These are phyloP conservation scores for Ondatra zibethicus DNA, from an alignment of 2,113 vertebrate genomes.

Conservation along the genomic window DNA sequence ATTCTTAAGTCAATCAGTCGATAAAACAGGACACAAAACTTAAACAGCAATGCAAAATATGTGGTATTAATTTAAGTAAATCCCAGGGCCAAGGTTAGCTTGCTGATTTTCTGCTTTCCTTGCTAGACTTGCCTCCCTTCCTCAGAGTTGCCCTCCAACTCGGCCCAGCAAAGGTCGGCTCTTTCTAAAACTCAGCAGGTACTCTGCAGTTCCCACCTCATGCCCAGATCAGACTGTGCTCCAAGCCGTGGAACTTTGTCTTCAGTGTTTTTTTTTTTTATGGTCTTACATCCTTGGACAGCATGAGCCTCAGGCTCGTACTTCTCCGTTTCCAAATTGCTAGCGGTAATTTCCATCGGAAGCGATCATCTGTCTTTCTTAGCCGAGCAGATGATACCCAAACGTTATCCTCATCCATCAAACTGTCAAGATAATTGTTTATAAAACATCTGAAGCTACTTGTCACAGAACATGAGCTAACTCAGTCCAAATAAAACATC, in stretches of 20 bases:
- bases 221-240: background rate
- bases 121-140: background rate
- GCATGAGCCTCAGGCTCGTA: background rate
- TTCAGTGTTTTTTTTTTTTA: background rate
- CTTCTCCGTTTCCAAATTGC: background rate
- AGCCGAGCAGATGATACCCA: slow-evolving; percentile 68
- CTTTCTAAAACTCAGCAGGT: background rate
- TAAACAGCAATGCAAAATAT: background rate
- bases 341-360: slow-evolving; percentile 31
- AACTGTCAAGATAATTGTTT: slow-evolving; percentile 69
- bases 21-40: slow-evolving; percentile 32
- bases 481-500: slow-evolving; percentile 45
- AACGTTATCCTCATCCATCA: slow-evolving; percentile 62
- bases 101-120: background rate
- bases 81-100: background rate
- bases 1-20: background rate
- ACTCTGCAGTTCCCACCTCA: background rate
- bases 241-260: background rate
- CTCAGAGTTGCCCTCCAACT: background rate
- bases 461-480: slow-evolving; percentile 65
- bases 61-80: background rate
- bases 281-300: background rate
- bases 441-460: slow-evolving; percentile 64
- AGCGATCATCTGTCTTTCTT: slow-evolving; percentile 65
- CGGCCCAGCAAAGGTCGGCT: background rate